Conservation (phyloP, 1,140 invertebrate genomes). For the Polypedilum vanderplanki region DNA sequence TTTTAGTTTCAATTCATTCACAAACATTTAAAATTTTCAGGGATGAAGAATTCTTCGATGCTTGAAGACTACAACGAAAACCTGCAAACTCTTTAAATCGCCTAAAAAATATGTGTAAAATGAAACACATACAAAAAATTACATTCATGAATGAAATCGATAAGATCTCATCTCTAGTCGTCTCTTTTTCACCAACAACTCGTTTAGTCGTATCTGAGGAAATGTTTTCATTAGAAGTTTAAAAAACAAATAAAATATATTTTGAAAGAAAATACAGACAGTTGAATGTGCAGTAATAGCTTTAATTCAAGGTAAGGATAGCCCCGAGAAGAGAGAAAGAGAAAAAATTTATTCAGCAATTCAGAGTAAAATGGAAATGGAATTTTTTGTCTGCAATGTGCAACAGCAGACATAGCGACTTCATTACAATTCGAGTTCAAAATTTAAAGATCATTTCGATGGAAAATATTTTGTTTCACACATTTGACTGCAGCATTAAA, state of each 20-base stretch:
- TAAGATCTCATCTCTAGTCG: background rate
- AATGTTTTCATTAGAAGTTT: constrained; percentile 27
- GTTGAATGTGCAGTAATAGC: background rate
- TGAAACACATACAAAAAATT: background rate
- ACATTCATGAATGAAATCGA: constrained; percentile 27
- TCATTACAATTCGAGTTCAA: background rate
- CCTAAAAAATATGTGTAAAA: background rate
- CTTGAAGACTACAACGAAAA: background rate
- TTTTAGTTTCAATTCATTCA: background rate
- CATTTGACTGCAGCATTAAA: constrained; percentile 23
- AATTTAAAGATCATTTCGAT: background rate
- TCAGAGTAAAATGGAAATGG: background rate
- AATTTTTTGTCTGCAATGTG: background rate
- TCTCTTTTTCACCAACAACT: background rate
- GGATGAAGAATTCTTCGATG: background rate
- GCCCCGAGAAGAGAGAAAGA: constrained; percentile 10
- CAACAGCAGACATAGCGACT: background rate
- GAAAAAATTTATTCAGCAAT: background rate
- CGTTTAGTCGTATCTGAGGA: constrained; percentile 11
- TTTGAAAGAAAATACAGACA: constrained; percentile 27
- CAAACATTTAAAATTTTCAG: background rate
- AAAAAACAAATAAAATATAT: constrained; percentile 29
- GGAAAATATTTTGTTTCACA: constrained; percentile 25
- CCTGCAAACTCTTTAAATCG: constrained; percentile 7
- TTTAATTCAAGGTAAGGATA: constrained; percentile 27